A percentile compares a stretch with the other conserved stretches of the same genome.
These are phyloP conservation scores for Saccostrea echinata DNA, from an alignment of 1,140 invertebrate species.

Conservation along the genomic window DNA sequence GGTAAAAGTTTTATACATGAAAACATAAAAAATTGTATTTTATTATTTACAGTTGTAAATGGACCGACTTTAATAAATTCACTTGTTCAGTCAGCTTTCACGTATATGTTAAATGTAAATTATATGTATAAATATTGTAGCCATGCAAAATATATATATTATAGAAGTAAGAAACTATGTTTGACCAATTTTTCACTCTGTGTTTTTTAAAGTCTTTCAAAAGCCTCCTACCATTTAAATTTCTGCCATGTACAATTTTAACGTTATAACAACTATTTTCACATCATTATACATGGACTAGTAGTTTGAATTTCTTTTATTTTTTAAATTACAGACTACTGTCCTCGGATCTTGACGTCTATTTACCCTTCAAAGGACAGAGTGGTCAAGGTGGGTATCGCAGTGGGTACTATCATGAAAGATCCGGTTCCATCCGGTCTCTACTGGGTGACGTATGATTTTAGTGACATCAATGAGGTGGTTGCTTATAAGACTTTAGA, in stretches of 20 bases:
- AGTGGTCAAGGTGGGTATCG: conserved; percentile 52
- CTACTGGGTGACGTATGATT: conserved; percentile 65
- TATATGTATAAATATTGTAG: no score
- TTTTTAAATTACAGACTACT: conserved; percentile 59
- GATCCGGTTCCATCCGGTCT: conserved; percentile 62
- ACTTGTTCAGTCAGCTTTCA: no score
- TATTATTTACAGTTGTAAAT: not conserved
- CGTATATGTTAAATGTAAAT: no score
- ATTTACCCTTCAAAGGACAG: conserved; percentile 52
- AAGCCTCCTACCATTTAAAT: no score
- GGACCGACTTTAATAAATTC: not conserved
- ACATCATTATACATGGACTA: no score
- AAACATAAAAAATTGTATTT: not conserved
- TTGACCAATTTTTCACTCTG: no score
- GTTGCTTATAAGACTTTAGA: conserved; percentile 49
- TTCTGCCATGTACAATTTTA: no score
- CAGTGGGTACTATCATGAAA: conserved; percentile 60
- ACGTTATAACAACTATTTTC: no score
- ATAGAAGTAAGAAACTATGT: no score
- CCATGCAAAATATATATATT: no score
- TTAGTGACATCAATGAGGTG: conserved; percentile 62
- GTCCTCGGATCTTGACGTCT: conserved; percentile 59
- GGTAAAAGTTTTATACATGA: not conserved
- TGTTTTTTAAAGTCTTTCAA: no score
- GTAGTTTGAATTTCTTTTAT: no score